Evolutionary conservation across 1,140 invertebrate species (phyloP).

Genomic region (Panagrolaimus sp.): DNA sequence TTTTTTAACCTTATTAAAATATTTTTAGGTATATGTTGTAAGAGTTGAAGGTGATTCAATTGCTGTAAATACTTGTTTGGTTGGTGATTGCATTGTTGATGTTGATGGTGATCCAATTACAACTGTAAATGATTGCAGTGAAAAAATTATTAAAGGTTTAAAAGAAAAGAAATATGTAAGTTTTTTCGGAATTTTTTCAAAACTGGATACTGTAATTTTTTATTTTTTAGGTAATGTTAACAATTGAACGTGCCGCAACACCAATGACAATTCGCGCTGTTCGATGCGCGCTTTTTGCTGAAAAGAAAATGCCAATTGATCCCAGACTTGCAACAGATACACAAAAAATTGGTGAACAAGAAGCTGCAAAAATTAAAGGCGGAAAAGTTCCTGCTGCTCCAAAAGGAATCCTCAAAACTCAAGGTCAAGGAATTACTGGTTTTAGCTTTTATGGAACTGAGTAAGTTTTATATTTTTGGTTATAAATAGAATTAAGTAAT

Average conservation of each 20-base stretch:
- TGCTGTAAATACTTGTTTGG: neutral
- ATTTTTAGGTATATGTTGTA: conserved; percentile 23
- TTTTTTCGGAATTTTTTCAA: neutral
- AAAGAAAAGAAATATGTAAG: conserved; percentile 22
- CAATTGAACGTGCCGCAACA: neutral
- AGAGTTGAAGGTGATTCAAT: conserved; percentile 17
- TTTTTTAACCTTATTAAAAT: neutral
- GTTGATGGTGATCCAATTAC: conserved; percentile 20
- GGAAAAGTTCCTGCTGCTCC: neutral
- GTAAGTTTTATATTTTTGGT: neutral
- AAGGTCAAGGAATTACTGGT: neutral
- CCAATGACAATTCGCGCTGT: neutral
- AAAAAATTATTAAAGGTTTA: conserved; percentile 9
- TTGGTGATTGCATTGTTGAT: conserved; percentile 24
- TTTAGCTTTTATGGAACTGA: conserved; percentile 10
- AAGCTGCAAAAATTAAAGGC: neutral
- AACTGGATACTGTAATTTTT: too few relatives aligned
- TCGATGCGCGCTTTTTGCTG: neutral
- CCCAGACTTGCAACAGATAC: neutral
- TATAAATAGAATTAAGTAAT: too few relatives aligned
- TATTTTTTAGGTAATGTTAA: neutral
- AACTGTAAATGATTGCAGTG: conserved; percentile 16
- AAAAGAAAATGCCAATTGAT: conserved; percentile 3
- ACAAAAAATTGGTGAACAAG: conserved; percentile 6
- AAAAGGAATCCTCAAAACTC: neutral